A percentile compares a stretch with the other conserved stretches of the same genome.
Evolutionary conservation across 2,888 invertebrate species (phyloP).

Genomic region (Mesoligia furuncula): DNA sequence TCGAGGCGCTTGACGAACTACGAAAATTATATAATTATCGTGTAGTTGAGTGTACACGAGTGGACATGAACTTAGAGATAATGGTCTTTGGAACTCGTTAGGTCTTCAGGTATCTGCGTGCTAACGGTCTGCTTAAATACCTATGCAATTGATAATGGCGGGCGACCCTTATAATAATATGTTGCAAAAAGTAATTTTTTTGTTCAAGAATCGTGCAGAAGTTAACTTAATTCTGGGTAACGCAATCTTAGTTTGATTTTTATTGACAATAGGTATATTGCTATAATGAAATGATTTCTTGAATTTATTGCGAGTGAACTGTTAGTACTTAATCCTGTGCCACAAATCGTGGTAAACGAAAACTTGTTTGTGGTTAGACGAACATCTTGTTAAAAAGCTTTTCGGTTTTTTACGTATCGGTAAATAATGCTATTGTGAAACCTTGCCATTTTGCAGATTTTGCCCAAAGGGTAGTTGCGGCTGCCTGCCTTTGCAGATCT

Average conservation of each 20-base stretch:
- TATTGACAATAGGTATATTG: not conserved
- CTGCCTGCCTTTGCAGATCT: not conserved
- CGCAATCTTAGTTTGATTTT: not conserved
- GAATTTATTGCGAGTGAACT: conserved; percentile 13
- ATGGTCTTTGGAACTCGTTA: conserved; percentile 47
- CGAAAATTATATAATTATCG: conserved; percentile 81
- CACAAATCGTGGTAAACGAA: conserved; percentile 22
- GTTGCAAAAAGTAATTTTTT: not conserved
- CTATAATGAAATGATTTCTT: conserved; percentile 15
- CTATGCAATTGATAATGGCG: conserved; percentile 11
- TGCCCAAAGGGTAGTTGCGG: not conserved
- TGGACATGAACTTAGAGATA: conserved; percentile 65
- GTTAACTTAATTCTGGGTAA: not conserved
- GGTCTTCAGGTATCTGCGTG: conserved; percentile 38
- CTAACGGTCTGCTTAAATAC: conserved; percentile 27
- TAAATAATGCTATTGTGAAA: not conserved
- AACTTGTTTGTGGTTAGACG: conserved; percentile 34
- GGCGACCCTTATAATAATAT: not conserved
- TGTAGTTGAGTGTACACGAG: conserved; percentile 70
- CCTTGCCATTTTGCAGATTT: not conserved
- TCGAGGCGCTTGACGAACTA: conserved; percentile 81
- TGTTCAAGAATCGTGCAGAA: not conserved
- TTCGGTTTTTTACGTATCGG: not conserved
- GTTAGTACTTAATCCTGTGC: conserved; percentile 1
- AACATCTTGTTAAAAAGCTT: conserved; percentile 14